Percentiles rank a stretch among this genome's conserved stretches.
phyloP scores from a whole-genome alignment of 2,888 invertebrate genomes.

The Eulithis prunata region DNA sequence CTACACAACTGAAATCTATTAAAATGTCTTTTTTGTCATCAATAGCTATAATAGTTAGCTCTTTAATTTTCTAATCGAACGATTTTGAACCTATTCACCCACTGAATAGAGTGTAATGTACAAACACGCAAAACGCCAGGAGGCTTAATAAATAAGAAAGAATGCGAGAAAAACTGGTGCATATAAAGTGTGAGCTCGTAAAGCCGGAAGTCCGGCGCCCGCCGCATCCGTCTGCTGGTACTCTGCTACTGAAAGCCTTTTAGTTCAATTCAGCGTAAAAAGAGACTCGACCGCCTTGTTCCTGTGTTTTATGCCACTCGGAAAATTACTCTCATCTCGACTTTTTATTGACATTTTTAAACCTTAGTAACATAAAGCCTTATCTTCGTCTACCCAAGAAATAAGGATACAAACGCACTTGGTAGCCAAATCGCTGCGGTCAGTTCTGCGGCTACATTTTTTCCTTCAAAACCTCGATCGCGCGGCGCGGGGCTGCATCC shows the following conservation, averaged over 20 bases:
- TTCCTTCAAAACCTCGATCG: too few relatives aligned
- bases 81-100: background rate
- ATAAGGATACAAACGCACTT: background rate
- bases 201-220: slow-evolving; percentile 69
- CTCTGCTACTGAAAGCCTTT: slow-evolving; percentile 74
- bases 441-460: too few relatives aligned
- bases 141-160: slow-evolving; percentile 20
- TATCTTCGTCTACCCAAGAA: background rate
- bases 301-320: slow-evolving; percentile 66
- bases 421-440: too few relatives aligned
- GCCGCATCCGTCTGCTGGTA: slow-evolving; percentile 67
- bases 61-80: too few relatives aligned
- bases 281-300: slow-evolving; percentile 62
- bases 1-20: too few relatives aligned
- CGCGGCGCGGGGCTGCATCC: too few relatives aligned
- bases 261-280: slow-evolving; percentile 80
- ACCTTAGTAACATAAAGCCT: background rate
- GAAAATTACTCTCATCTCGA: slow-evolving; percentile 60
- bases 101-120: background rate
- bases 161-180: slow-evolving; percentile 56
- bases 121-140: slow-evolving; percentile 3
- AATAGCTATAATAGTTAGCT: too few relatives aligned
- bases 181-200: slow-evolving; percentile 65
- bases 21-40: too few relatives aligned
- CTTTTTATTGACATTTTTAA: slow-evolving; percentile 31